Conservation (phyloP, 2,888 invertebrate species). For the Drosophila pseudotalamancana region DNA sequence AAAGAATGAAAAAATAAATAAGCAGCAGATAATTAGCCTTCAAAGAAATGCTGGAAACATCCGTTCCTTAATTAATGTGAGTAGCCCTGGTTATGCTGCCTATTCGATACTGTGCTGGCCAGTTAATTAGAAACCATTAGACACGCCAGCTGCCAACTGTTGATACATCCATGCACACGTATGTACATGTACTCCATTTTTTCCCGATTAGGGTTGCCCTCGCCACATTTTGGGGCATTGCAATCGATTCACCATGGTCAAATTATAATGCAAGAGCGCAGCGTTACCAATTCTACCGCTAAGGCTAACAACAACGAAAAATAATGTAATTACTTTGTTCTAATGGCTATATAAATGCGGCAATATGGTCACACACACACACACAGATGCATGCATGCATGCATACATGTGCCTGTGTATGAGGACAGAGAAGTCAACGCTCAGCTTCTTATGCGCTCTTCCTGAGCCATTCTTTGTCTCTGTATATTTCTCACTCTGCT, state of each 20-base stretch:
- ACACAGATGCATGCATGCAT: background rate
- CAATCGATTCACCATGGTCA: slow-evolving; percentile 43
- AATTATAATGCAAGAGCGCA: background rate
- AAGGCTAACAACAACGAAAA: background rate
- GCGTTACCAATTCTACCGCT: slow-evolving; percentile 10
- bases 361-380: background rate
- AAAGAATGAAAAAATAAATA: background rate
- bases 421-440: too few relatives aligned
- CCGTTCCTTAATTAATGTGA: slow-evolving; percentile 7
- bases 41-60: background rate
- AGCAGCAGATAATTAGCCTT: background rate
- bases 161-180: background rate
- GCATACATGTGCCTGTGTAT: background rate
- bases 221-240: slow-evolving; percentile 6
- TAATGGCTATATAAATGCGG: slow-evolving; percentile 44
- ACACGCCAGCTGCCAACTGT: slow-evolving; percentile 11
- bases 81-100: background rate
- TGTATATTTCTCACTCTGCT: background rate
- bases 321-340: slow-evolving; percentile 18
- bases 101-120: background rate
- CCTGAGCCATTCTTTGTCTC: background rate
- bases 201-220: background rate
- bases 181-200: too few relatives aligned
- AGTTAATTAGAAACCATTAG: slow-evolving; percentile 30
- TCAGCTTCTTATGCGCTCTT: slow-evolving; percentile 2